These are phyloP conservation scores for Melanerpes formicivorus DNA, from an alignment of 2,113 vertebrate genomes.

Conservation along the genomic window DNA sequence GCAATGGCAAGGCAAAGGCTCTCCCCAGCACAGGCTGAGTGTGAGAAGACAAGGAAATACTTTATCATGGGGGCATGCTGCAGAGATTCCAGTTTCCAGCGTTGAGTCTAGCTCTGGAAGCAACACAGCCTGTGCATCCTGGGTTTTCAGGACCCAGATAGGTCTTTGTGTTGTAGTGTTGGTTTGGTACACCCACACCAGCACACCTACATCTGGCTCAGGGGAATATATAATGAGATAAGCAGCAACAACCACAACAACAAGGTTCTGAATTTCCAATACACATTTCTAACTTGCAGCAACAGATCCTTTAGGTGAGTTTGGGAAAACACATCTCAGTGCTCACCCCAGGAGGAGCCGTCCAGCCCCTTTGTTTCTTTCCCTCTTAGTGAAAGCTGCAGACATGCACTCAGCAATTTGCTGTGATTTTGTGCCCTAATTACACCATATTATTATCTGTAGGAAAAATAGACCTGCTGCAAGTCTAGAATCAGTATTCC, in stretches of 20 bases:
- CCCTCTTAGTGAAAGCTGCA: background rate
- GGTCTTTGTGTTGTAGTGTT: background rate
- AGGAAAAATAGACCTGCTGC: conserved; percentile 42
- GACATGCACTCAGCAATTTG: background rate
- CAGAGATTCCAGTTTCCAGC: background rate
- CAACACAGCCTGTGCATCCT: background rate
- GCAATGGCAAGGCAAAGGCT: background rate
- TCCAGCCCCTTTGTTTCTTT: background rate
- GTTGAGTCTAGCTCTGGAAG: background rate
- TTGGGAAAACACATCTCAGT: background rate
- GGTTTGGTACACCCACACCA: background rate
- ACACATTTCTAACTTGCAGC: background rate
- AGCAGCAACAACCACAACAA: background rate
- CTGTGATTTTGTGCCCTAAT: conserved; percentile 34
- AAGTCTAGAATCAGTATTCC: conserved; percentile 42
- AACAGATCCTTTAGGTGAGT: background rate
- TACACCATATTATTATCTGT: conserved; percentile 3
- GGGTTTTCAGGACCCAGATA: background rate
- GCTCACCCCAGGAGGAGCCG: background rate
- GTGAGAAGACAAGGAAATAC: background rate
- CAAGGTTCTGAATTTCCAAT: background rate
- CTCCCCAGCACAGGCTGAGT: background rate
- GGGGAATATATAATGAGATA: background rate
- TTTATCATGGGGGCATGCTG: fast-evolving
- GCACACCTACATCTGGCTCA: background rate